phyloP scores from a whole-genome alignment of 2,888 invertebrate genomes.

The Conus canariensis region DNA sequence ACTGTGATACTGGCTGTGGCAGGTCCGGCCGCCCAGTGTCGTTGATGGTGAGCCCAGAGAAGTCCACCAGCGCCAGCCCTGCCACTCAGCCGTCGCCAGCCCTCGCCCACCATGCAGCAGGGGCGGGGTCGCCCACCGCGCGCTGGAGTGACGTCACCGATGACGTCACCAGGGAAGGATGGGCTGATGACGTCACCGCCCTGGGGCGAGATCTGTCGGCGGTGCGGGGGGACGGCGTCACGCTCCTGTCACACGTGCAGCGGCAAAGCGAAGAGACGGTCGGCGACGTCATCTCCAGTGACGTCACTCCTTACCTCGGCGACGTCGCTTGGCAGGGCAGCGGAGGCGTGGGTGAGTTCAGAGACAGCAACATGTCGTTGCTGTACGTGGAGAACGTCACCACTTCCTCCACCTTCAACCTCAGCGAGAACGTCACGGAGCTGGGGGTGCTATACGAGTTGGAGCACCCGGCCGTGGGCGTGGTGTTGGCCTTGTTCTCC shows the following conservation, averaged over 20 bases:
- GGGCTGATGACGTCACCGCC: not conserved
- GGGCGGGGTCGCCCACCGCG: not conserved
- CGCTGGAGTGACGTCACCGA: constrained; percentile 14
- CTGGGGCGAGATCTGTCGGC: not conserved
- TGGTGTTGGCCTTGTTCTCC: constrained; percentile 91
- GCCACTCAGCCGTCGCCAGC: constrained; percentile 19
- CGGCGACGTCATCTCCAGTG: not conserved
- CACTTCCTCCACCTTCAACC: no score
- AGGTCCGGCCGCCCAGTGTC: constrained; percentile 10
- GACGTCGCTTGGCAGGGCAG: not conserved
- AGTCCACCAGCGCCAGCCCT: not conserved
- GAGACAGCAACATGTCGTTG: not conserved
- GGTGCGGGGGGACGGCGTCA: not conserved
- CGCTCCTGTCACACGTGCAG: not conserved
- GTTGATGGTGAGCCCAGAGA: constrained; percentile 34
- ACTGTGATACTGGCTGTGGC: not conserved
- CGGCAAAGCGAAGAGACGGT: no score
- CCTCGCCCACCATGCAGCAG: not conserved
- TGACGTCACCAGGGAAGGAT: not conserved
- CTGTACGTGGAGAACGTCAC: constrained; percentile 33
- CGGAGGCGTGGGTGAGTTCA: not conserved
- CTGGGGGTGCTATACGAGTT: constrained; percentile 40
- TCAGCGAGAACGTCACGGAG: not conserved
- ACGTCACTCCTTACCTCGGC: not conserved
- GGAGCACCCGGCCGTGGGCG: constrained; percentile 80